phyloP scores from a whole-genome alignment of 2,113 vertebrate genomes.

The Mobula hypostoma region DNA sequence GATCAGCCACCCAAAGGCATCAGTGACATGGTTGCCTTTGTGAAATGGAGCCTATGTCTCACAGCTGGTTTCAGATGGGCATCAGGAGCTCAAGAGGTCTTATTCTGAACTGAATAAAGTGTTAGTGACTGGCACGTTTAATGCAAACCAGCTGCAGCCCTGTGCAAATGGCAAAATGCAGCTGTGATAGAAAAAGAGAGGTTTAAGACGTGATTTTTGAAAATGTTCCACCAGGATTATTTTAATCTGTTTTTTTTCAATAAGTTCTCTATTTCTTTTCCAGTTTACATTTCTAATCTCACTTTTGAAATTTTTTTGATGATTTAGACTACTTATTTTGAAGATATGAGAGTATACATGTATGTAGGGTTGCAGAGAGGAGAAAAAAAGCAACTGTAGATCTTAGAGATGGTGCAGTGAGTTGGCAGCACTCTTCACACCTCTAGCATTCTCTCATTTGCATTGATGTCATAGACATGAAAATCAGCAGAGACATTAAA shows the following conservation, averaged over 20 bases:
- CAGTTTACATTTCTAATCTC: not conserved
- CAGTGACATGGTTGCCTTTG: not conserved
- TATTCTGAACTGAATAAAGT: not conserved
- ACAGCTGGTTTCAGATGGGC: constrained; percentile 27
- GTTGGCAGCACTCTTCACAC: not conserved
- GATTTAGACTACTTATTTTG: not conserved
- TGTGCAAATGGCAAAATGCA: not conserved
- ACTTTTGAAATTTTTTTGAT: not conserved
- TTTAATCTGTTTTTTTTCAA: not conserved
- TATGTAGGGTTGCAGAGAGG: not conserved
- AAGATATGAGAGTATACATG: not conserved
- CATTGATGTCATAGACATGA: not conserved
- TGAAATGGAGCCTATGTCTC: not conserved
- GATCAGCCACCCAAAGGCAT: not conserved
- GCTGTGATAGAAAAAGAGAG: not conserved
- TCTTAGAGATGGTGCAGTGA: not conserved
- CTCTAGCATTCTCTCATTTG: not conserved
- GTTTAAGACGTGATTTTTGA: not conserved
- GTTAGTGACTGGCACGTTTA: not conserved
- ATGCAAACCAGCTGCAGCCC: constrained; percentile 19
- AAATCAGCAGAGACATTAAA: not conserved
- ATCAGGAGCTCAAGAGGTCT: not conserved
- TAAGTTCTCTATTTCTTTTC: not conserved
- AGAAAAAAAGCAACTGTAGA: not conserved
- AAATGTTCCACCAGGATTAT: constrained; percentile 9